Evolutionary conservation across 2,888 invertebrate genomes (phyloP), one percentile per base, ranked within the genome.

Genomic region (Eilema sororculum): DNA sequence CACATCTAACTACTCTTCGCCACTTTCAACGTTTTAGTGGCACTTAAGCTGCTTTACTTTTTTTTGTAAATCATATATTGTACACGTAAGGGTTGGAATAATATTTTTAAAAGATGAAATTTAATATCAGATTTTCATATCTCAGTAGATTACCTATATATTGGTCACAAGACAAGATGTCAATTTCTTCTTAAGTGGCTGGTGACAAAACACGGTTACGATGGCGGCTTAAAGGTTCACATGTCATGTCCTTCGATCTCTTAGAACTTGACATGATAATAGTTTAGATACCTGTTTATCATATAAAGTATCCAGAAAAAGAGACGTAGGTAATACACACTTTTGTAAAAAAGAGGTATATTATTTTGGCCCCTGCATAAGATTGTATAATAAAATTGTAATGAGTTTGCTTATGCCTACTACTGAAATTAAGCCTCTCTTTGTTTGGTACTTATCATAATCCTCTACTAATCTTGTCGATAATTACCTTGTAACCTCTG

Each of bases 391-490:
- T n/a, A 52, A n/a, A 52, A 52, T n/a, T n/a, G n/a, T n/a, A 52
- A 52, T 52, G 9, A 52, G n/a, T 52, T 52, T 52, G 52, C 8
- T 52, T 52, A 52, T n/a, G n/a, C 52, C 52, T 52, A n/a, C 52
- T 20, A n/a, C n/a, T 52, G 52, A 52, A n/a, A 52, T 52, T 52
- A 52, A n/a, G n/a, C 52, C 9, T 46, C n/a, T 52, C 52, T 52
- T 52, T 52, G 52, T 52, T 52, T 52, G n/a, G n/a, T n/a, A 52
- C 52, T 52, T 52, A 52, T 52, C 52, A n/a, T 52, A 52, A 52
- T 52, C n/a, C 52, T 52, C 6, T 46, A 2, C 0, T 46, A 52
- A 52, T 52, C 52, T 52, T n/a, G 6, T 52, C 52, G n/a, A 52
- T 52, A n/a, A 52, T 8, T 52, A 20, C n/a, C n/a, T 9, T 8